These are phyloP conservation scores for Strix aluco DNA, from an alignment of 2,113 vertebrate species.

Conservation along the genomic window DNA sequence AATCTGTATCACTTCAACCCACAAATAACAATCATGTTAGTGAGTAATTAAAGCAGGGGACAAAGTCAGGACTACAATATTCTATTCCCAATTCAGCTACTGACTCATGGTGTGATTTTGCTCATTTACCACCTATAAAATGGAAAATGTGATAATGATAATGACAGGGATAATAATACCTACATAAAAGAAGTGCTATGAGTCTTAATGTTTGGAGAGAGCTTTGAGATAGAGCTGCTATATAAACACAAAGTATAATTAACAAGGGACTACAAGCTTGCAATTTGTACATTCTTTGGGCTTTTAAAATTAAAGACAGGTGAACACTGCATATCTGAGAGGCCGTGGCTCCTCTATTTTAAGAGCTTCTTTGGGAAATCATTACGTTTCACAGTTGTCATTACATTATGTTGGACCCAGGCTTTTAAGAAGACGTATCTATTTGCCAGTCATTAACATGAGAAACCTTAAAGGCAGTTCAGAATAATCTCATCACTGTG, in stretches of 20 bases:
- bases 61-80: conserved; percentile 22
- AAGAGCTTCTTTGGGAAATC: conserved; percentile 1
- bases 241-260: conserved; percentile 28
- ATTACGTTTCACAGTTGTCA: neutral
- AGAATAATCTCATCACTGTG: conserved; percentile 2
- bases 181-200: conserved; percentile 40
- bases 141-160: conserved; percentile 46
- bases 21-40: neutral
- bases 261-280: neutral
- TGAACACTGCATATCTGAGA: neutral
- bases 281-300: neutral
- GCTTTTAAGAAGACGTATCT: conserved; percentile 8
- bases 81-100: conserved; percentile 25
- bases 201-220: conserved; percentile 36
- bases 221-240: conserved; percentile 13
- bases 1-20: neutral
- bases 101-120: conserved; percentile 52
- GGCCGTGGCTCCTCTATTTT: neutral
- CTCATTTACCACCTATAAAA: conserved; percentile 56
- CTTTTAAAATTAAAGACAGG: neutral
- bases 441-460: conserved; percentile 12
- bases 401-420: neutral
- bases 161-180: conserved; percentile 54
- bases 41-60: conserved; percentile 34
- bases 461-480: conserved; percentile 8